Percentiles rank a stretch among this genome's conserved stretches.
These are phyloP conservation scores for Popillia japonica DNA, from an alignment of 1,140 invertebrate genomes.

Conservation along the genomic window DNA sequence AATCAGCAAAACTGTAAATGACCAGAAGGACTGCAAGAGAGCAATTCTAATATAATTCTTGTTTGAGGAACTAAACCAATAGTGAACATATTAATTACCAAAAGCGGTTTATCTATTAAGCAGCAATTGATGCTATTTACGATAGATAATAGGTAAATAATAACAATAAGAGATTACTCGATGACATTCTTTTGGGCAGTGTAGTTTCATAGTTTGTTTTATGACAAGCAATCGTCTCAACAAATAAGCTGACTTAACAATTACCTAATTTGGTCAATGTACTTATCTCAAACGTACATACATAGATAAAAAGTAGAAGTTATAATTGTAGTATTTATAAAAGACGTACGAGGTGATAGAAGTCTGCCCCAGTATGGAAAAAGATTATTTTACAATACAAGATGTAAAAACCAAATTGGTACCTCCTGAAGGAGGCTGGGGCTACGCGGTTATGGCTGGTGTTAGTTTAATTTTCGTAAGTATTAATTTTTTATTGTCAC, in stretches of 20 bases:
- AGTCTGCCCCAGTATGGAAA: background rate
- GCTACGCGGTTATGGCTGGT: constrained; percentile 42
- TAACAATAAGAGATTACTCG: background rate
- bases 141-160: background rate
- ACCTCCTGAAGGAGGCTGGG: constrained; percentile 47
- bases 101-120: background rate
- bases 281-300: constrained; percentile 6
- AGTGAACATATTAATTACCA: background rate
- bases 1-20: too few relatives aligned
- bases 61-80: too few relatives aligned
- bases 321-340: background rate
- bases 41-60: too few relatives aligned
- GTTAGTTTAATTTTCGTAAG: constrained; percentile 42
- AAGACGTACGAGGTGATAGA: background rate
- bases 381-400: background rate
- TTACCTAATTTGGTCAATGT: background rate
- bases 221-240: background rate
- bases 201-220: background rate
- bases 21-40: too few relatives aligned
- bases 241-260: constrained; percentile 3
- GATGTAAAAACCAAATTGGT: background rate
- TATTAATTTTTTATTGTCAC: background rate
- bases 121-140: background rate
- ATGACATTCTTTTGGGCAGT: background rate
- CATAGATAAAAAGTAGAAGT: background rate